These are phyloP conservation scores for Oreotrochilus melanogaster DNA, from an alignment of 2,113 vertebrate genomes.

Conservation along the genomic window DNA sequence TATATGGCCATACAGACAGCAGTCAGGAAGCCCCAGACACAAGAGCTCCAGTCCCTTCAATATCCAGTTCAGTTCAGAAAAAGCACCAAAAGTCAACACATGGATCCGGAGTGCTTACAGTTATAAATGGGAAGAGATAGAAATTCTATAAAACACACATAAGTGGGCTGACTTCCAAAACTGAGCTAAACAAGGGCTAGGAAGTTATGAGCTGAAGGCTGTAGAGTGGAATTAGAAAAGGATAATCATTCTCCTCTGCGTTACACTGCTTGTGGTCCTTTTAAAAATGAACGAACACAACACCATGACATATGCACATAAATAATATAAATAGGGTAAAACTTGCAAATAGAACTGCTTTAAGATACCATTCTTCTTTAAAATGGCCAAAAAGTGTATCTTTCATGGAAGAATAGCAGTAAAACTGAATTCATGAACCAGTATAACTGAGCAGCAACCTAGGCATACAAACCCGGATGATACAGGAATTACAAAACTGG, in stretches of 20 bases:
- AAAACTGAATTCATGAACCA: neutral
- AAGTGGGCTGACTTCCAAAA: neutral
- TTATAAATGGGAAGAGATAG: neutral
- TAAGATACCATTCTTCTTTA: neutral
- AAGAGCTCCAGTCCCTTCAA: neutral
- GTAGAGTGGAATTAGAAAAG: neutral
- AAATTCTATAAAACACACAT: neutral
- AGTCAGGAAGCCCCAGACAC: neutral
- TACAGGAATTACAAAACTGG: fast-evolving
- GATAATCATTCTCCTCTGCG: neutral
- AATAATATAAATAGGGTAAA: neutral
- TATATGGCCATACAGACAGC: neutral
- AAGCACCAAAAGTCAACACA: neutral
- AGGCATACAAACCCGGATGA: neutral
- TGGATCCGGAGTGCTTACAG: neutral
- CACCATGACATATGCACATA: neutral
- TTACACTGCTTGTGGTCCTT: neutral
- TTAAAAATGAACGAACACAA: neutral
- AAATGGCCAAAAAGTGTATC: neutral
- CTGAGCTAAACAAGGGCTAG: neutral
- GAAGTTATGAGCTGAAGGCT: neutral
- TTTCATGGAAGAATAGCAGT: neutral
- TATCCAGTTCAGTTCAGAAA: neutral
- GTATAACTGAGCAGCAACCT: neutral
- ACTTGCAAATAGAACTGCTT: neutral